Percentiles rank a stretch among this genome's conserved stretches.
Conservation (phyloP, 2,113 vertebrate genomes). For the Cottus gobio region DNA sequence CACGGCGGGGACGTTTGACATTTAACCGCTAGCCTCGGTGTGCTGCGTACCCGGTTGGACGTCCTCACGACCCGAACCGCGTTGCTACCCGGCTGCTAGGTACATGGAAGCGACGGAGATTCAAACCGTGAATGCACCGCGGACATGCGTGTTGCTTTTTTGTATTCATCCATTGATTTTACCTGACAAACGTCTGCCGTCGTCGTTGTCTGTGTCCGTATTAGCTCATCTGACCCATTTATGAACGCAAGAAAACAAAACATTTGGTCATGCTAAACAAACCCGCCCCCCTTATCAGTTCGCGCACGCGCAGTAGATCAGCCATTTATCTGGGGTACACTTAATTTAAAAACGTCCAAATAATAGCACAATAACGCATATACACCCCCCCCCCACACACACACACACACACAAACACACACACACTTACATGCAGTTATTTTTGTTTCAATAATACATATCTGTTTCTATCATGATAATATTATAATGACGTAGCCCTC, state of each 20-base stretch:
- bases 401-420: no score
- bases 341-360: neutral
- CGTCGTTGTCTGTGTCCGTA: neutral
- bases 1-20: no score
- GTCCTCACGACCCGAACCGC: neutral
- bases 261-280: slow-evolving; percentile 21
- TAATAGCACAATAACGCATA: neutral
- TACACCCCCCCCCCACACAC: no score
- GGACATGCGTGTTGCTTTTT: neutral
- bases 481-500: neutral
- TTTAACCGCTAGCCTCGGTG: slow-evolving; percentile 16
- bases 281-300: neutral
- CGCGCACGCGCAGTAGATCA: slow-evolving; percentile 54
- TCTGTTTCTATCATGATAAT: no score
- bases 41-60: neutral
- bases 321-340: no score
- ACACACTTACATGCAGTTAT: no score
- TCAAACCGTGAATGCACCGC: neutral
- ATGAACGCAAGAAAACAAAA: slow-evolving; percentile 20
- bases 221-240: slow-evolving; percentile 28
- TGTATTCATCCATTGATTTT: neutral
- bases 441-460: neutral
- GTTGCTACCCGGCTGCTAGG: neutral
- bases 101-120: neutral
- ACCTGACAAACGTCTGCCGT: slow-evolving; percentile 26